Conservation (phyloP, 2,888 invertebrate species). For the Hypena proboscidalis region DNA sequence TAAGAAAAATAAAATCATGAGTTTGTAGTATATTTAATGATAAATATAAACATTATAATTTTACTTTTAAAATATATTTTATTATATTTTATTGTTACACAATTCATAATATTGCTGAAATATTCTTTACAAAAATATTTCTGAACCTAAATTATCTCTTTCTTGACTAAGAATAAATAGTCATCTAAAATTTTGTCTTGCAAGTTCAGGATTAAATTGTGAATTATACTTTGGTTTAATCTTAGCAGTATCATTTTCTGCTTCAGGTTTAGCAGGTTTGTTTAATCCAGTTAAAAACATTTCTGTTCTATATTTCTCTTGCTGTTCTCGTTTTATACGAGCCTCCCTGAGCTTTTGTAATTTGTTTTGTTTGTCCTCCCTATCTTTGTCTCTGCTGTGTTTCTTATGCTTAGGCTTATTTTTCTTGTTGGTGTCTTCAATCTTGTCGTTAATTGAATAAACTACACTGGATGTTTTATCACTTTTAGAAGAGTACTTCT, state of each 20-base stretch:
- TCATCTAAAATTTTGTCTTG: constrained; percentile 89
- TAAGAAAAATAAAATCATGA: no score
- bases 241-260: constrained; percentile 50
- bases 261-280: constrained; percentile 41
- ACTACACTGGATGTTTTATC: constrained; percentile 5
- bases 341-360: constrained; percentile 90
- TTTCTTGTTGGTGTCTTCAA: constrained; percentile 18
- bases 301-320: constrained; percentile 90
- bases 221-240: constrained; percentile 95
- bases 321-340: constrained; percentile 91
- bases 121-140: no score
- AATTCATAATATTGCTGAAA: no score
- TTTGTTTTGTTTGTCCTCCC: constrained; percentile 64
- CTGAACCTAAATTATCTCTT: no score
- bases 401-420: constrained; percentile 42
- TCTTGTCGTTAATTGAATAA: background rate
- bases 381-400: constrained; percentile 44
- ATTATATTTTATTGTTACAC: no score
- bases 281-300: constrained; percentile 89
- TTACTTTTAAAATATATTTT: no score
- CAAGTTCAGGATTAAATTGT: constrained; percentile 97
- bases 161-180: background rate
- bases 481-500: constrained; percentile 21
- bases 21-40: no score
- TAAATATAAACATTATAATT: no score